Base-by-base conservation (phyloP, 2,888 invertebrate species). In the Diadegma fenestrale region DNA sequence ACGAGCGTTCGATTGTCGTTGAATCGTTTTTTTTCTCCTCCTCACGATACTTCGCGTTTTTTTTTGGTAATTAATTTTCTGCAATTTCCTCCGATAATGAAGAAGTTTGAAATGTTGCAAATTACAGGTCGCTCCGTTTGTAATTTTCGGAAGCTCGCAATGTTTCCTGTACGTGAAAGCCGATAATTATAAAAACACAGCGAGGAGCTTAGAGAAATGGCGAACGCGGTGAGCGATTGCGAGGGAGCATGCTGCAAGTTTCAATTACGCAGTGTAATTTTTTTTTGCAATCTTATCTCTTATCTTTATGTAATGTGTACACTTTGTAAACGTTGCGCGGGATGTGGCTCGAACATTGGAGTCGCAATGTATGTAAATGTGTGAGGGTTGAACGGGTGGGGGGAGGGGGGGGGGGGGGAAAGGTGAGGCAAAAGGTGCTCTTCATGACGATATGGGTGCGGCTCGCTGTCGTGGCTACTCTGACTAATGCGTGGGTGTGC, bases 401-500 rank as follows among this genome's bases (percentile, higher is more conserved):
- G 19, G 68, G 37, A 66, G 61, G 72, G 69, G 64, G 75, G 45
- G 77, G 71, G n/a, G n/a, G n/a, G n/a, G 19, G 68, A 48, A 66
- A 68, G 72, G 69, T 71, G 75, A 58, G 77, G 71, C 85, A 84
- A 80, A 86, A 87, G 86, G 84, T 84, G 82, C 82, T 80, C 82
- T 63, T 82, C 84, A 80, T 80, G 86, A 86, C 78, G 83, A 81
- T 88, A 88, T 92, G 91, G 93, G 93, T 91, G 92, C 93, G 93
- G 92, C 91, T 88, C 90, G 73, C 58, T 73, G 80, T 80, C 80
- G 73, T 80, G 83, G 88, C 92, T 91, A 93, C 93, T 93, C 89
- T 88, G 91, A 90, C 91, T 93, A 93, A 93, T 93, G 92, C 92
- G 92, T 92, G 92, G 93, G 93, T 92, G 93, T 90, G 93, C 91